phyloP scores from a whole-genome alignment of 2,797 vertebrate species.

The Anniella stebbinsi region DNA sequence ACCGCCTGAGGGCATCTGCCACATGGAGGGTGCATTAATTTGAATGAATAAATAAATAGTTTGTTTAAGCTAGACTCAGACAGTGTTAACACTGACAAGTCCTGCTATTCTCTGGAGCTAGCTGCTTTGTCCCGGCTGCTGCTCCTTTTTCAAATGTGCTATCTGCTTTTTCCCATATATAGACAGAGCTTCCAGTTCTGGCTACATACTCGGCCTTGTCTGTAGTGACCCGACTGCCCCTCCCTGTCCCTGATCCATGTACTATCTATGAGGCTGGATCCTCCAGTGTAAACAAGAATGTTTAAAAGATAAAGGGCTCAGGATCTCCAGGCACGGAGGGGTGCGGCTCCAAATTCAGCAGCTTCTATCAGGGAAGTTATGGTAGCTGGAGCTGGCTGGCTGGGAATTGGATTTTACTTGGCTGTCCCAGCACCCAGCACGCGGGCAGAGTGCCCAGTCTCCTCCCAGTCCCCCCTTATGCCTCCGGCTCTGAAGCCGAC shows the following conservation, averaged over 20 bases:
- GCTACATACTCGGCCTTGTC: neutral
- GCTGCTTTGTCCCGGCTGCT: neutral
- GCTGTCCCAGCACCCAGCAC: conserved; percentile 16
- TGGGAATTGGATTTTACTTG: conserved; percentile 29
- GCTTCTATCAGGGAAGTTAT: conserved; percentile 57
- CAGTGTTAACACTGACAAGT: neutral
- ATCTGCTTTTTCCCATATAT: conserved; percentile 14
- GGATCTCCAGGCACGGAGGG: conserved; percentile 1
- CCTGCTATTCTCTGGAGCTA: neutral
- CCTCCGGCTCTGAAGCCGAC: conserved; percentile 53
- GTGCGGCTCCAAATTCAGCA: conserved; percentile 18
- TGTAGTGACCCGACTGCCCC: neutral
- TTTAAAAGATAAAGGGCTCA: conserved; percentile 21
- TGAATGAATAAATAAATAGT: no score
- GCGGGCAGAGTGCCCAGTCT: conserved; percentile 64
- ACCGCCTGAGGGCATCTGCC: no score
- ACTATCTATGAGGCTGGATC: conserved; percentile 13
- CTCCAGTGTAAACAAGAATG: conserved; percentile 6
- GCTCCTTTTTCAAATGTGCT: neutral
- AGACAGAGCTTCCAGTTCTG: conserved; percentile 2
- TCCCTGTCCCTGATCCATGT: conserved; percentile 23
- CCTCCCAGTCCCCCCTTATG: conserved; percentile 61
- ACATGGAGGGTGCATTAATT: no score
- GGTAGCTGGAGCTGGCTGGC: conserved; percentile 52
- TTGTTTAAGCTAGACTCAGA: neutral